These are phyloP conservation scores for Beaufortia kweichowensis DNA, from an alignment of 2,113 vertebrate species.

Conservation along the genomic window DNA sequence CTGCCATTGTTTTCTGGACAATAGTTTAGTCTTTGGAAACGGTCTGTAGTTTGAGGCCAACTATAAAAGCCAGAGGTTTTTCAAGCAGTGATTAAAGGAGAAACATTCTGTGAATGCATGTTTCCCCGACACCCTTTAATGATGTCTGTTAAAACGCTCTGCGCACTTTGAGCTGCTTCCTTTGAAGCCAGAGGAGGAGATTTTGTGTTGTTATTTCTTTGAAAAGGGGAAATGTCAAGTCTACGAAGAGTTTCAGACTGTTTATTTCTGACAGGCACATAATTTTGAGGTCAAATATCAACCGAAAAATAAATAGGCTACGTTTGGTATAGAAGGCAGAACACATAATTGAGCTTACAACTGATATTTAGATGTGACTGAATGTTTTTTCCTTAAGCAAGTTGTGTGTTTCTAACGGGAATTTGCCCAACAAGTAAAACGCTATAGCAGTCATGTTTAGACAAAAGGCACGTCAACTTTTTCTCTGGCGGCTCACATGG, in stretches of 20 bases:
- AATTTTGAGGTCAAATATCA: conserved; percentile 23
- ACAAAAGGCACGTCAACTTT: conserved; percentile 42
- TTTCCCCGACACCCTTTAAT: conserved; percentile 47
- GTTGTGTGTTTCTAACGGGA: not conserved
- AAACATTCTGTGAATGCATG: conserved; percentile 45
- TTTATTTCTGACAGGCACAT: conserved; percentile 24
- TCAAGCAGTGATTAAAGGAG: conserved; percentile 38
- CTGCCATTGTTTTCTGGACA: conserved; percentile 51
- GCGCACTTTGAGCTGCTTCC: conserved; percentile 48
- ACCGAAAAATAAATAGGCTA: not conserved
- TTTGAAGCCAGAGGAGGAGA: conserved; percentile 52
- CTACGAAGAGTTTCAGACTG: conserved; percentile 13
- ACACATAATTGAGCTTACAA: not conserved
- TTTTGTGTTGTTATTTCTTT: conserved; percentile 46
- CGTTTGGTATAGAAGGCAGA: not conserved
- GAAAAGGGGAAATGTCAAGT: conserved; percentile 39
- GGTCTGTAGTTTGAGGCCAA: conserved; percentile 39
- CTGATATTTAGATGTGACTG: no score
- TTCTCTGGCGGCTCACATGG: conserved; percentile 26
- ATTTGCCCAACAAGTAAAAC: conserved; percentile 23
- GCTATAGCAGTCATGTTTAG: conserved; percentile 31
- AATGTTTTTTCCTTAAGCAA: not conserved
- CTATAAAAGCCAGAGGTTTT: conserved; percentile 47
- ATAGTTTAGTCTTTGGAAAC: conserved; percentile 33
- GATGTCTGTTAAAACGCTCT: conserved; percentile 54